These are phyloP conservation scores for Blera fallax DNA, from an alignment of 2,888 invertebrate genomes.

Conservation along the genomic window DNA sequence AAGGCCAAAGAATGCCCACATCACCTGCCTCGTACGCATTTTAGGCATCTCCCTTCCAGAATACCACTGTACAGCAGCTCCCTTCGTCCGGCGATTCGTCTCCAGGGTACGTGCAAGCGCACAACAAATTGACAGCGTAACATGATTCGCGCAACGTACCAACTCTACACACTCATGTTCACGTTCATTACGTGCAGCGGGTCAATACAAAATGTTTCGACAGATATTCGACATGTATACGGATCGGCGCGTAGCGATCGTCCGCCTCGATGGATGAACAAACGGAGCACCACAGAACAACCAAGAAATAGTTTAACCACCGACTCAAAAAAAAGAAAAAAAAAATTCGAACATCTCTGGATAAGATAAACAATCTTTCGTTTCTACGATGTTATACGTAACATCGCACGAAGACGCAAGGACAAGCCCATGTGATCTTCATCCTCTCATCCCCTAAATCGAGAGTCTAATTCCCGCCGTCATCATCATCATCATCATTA, in stretches of 20 bases:
- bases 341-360: constrained; percentile 56
- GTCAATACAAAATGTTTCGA: constrained; percentile 72
- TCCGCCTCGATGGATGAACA: constrained; percentile 39
- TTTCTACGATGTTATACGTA: neutral
- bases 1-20: constrained; percentile 26
- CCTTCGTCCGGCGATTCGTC: constrained; percentile 24
- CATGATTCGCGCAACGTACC: constrained; percentile 69
- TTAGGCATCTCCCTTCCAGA: constrained; percentile 35
- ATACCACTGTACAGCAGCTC: constrained; percentile 25
- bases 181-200: constrained; percentile 72
- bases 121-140: constrained; percentile 72
- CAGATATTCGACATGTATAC: constrained; percentile 68
- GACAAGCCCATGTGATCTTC: constrained; percentile 51
- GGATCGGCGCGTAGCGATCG: constrained; percentile 13
- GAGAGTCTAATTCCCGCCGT: constrained; percentile 26
- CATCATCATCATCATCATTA: constrained; percentile 12
- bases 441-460: constrained; percentile 55
- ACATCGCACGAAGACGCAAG: constrained; percentile 46
- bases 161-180: constrained; percentile 66
- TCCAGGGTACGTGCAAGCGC: constrained; percentile 64
- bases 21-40: constrained; percentile 65
- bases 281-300: constrained; percentile 39
- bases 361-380: constrained; percentile 69
- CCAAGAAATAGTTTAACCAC: constrained; percentile 58
- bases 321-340: neutral